Evolutionary conservation across 1,140 invertebrate genomes (phyloP).

Genomic region (Hylaeus anthracinus): DNA sequence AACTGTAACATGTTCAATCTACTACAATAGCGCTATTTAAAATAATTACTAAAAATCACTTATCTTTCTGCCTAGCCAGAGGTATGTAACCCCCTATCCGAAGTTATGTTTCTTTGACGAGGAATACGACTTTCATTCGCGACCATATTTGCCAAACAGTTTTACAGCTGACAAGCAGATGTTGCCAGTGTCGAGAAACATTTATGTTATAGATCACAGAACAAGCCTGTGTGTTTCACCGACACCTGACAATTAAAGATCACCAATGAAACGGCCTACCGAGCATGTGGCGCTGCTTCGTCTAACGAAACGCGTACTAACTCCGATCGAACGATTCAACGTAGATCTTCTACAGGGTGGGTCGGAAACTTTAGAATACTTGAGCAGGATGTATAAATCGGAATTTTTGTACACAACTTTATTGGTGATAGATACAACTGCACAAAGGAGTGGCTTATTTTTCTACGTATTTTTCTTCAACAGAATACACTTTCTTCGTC

Average conservation of each 20-base stretch:
- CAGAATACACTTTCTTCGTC: too few relatives aligned
- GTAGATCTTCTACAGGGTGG: too few relatives aligned
- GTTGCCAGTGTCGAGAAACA: slow-evolving; percentile 31
- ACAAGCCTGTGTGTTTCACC: slow-evolving; percentile 25
- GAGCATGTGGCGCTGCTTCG: neutral
- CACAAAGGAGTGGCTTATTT: too few relatives aligned
- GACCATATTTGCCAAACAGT: neutral
- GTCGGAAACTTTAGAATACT: too few relatives aligned
- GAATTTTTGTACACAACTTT: too few relatives aligned
- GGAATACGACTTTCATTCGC: neutral
- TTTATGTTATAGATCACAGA: slow-evolving; percentile 51
- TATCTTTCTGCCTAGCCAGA: neutral
- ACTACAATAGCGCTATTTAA: too few relatives aligned
- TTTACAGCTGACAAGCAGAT: slow-evolving; percentile 57
- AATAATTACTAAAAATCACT: too few relatives aligned
- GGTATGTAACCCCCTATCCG: neutral
- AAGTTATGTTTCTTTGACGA: neutral
- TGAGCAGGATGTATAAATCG: too few relatives aligned
- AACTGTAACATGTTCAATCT: too few relatives aligned
- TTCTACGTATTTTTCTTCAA: too few relatives aligned
- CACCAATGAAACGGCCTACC: neutral
- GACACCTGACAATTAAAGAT: slow-evolving; percentile 37
- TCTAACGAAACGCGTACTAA: neutral
- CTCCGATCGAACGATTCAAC: too few relatives aligned
- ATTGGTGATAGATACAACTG: too few relatives aligned